Evolutionary conservation across 2,888 invertebrate species (phyloP).

Genomic region (Thymelicus acteon): DNA sequence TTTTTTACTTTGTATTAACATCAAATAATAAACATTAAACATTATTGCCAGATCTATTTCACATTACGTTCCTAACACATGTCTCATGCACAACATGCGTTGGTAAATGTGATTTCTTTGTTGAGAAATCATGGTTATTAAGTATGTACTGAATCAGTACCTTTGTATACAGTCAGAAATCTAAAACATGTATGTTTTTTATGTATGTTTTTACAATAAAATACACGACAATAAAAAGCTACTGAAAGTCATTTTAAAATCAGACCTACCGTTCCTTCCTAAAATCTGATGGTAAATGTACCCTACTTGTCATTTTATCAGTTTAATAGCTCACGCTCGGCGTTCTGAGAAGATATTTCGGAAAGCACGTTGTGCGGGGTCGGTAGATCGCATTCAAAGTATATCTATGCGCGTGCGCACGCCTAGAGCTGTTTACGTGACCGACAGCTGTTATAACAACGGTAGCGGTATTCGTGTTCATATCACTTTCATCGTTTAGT

Average conservation of each 20-base stretch:
- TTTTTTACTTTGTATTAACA: too few relatives aligned
- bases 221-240: too few relatives aligned
- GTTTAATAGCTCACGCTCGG: slow-evolving; percentile 39
- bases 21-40: background rate
- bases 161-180: background rate
- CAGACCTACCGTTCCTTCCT: background rate
- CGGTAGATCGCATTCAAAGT: slow-evolving; percentile 64
- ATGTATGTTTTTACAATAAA: too few relatives aligned
- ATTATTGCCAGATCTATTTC: background rate
- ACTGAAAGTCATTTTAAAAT: too few relatives aligned
- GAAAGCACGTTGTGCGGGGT: slow-evolving; percentile 46
- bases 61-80: slow-evolving; percentile 11
- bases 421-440: slow-evolving; percentile 66
- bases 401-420: slow-evolving; percentile 65
- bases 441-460: slow-evolving; percentile 71
- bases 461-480: slow-evolving; percentile 10
- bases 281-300: background rate
- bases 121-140: slow-evolving; percentile 8
- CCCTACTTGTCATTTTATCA: slow-evolving; percentile 11
- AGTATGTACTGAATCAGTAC: background rate
- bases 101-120: slow-evolving; percentile 39
- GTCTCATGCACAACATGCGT: slow-evolving; percentile 43
- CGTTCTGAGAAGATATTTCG: slow-evolving; percentile 43
- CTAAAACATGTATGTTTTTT: too few relatives aligned
- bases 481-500: slow-evolving; percentile 9